Base-by-base conservation (phyloP, 2,888 invertebrate species). In the Drosophila picticornis region DNA sequence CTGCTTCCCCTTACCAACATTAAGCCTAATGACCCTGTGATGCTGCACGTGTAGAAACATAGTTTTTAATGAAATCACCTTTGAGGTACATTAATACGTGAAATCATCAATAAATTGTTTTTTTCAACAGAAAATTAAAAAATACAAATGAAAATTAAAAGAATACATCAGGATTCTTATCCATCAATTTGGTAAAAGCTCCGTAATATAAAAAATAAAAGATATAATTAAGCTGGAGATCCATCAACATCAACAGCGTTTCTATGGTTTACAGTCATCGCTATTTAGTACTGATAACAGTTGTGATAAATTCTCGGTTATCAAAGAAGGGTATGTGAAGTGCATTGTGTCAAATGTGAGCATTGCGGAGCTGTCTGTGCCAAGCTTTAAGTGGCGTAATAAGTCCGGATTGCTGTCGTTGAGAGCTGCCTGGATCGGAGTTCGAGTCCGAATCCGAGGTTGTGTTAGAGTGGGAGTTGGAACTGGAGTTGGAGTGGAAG, bases 301-400 rank as follows among this genome's bases (percentile, higher is more conserved):
- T 1, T 16, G 16, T 25, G 46, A 46, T 16, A 9, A 16, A 46
- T 4, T 4, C 9, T 11, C 22, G 16, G 22, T 9, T 32, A 9
- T 22, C 2, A 10, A 11, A 38, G 29, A 38, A 73, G 72, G 3
- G 51, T 55, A 56, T 65, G 11, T 4, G 1, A 10, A 7, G 19
- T 43, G 48, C 68, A 60, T 52, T 32, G 40, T 53, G 7, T 5
- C 5, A 29, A 22, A 16, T 56, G 31, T 32, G 25, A 25, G 32
- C 29, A 40, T 13, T 34, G 38, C 9, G 38, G 29, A 50, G 48
- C 27, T 59, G 46, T 40, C 34, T 53, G 59, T 75, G 89, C 66
- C 80, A 75, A 76, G 77, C 80, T 81, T 87, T 85, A 90, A 90
- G 88, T 90, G 91, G 89, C 91, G 85, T 87, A 85, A 90, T 91